Percentiles rank a stretch among this genome's conserved stretches.
phyloP scores from a whole-genome alignment of 2,797 vertebrate species.

The Onychomys leucogaster region DNA sequence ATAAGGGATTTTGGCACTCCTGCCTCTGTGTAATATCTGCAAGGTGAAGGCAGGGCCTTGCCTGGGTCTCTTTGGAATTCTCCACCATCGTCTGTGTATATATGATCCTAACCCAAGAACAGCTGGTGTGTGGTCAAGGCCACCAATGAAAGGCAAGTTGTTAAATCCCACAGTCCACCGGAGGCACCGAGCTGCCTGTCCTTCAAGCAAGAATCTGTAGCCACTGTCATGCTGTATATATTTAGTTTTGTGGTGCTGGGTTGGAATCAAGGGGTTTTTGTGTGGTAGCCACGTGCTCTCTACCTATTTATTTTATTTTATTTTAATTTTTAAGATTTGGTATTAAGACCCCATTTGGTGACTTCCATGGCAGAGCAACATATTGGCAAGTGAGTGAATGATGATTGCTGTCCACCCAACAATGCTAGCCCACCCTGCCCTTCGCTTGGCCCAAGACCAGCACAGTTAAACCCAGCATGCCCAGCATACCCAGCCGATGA shows the following conservation, averaged over 20 bases:
- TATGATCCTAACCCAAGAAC: neutral
- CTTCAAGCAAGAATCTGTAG: neutral
- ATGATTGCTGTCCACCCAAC: neutral
- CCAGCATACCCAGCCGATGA: slow-evolving; percentile 94
- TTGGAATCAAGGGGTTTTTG: neutral
- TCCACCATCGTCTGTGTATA: neutral
- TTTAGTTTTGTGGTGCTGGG: neutral
- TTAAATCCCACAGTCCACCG: neutral
- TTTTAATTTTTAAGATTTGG: neutral
- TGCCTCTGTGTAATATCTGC: neutral
- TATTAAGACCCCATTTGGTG: neutral
- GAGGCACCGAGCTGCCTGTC: neutral
- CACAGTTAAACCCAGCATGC: slow-evolving; percentile 77
- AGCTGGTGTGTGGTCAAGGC: neutral
- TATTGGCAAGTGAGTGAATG: neutral
- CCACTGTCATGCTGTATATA: too few species aligned
- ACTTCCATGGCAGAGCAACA: neutral
- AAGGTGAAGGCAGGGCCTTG: neutral
- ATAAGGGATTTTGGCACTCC: neutral
- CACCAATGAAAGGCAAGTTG: neutral
- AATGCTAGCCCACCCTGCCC: neutral
- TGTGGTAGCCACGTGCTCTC: neutral
- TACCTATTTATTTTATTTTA: neutral
- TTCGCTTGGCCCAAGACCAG: neutral
- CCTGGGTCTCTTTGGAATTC: neutral